Percentiles rank a stretch among this genome's conserved stretches.
phyloP scores from a whole-genome alignment of 2,888 invertebrate genomes.

The Drosophila cognata region DNA sequence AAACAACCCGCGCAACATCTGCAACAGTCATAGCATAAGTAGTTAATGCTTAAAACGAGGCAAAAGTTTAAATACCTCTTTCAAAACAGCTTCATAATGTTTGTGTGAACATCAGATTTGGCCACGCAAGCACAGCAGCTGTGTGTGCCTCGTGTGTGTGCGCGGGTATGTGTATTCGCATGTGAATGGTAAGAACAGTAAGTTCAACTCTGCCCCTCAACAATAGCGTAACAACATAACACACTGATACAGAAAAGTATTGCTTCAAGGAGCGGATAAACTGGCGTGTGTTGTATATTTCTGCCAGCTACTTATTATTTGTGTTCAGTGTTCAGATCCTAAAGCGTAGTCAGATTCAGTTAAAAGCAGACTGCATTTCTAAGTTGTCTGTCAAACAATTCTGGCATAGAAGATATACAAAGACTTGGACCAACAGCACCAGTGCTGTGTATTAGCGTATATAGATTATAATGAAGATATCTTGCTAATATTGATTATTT shows the following conservation, averaged over 20 bases:
- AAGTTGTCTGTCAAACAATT: conserved; percentile 12
- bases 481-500: background rate
- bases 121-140: conserved; percentile 28
- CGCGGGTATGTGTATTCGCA: conserved; percentile 6
- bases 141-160: background rate
- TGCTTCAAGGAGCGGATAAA: conserved; percentile 8
- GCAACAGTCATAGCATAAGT: conserved; percentile 28
- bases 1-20: conserved; percentile 15
- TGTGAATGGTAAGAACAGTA: conserved; percentile 6
- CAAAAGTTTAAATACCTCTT: conserved; percentile 71
- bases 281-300: conserved; percentile 9
- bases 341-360: conserved; percentile 15
- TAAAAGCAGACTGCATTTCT: conserved; percentile 22
- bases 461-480: background rate
- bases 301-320: background rate
- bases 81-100: conserved; percentile 74
- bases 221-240: conserved; percentile 8
- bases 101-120: conserved; percentile 69
- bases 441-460: background rate
- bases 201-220: background rate
- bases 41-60: conserved; percentile 54
- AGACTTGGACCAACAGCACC: background rate
- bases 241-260: conserved; percentile 23
- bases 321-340: conserved; percentile 9
- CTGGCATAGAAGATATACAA: background rate